These are phyloP conservation scores for Rattus norvegicus DNA, from an alignment of 2,113 vertebrate species.

Conservation along the genomic window DNA sequence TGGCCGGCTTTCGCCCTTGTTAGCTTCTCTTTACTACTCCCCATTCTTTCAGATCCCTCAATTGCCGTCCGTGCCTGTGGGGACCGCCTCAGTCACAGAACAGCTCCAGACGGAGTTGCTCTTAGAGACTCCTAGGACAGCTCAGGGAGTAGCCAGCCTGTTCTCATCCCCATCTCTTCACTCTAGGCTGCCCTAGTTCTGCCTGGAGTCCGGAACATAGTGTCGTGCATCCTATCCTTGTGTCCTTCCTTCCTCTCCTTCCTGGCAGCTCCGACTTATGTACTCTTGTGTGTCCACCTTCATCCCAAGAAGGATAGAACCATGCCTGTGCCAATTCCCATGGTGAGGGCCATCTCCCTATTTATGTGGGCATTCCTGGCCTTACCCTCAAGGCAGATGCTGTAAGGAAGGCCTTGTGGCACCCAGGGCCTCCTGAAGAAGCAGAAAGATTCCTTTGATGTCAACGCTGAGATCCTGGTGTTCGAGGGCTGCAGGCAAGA, in stretches of 20 bases:
- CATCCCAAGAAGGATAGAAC: background rate
- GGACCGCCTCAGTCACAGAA: background rate
- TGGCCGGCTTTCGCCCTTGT: background rate
- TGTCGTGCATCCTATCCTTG: too few species aligned
- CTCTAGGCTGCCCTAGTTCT: background rate
- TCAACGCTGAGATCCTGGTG: background rate
- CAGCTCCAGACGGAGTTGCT: background rate
- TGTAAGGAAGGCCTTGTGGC: background rate
- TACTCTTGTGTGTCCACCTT: background rate
- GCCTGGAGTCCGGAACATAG: background rate
- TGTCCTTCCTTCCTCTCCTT: background rate
- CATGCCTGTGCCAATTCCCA: background rate
- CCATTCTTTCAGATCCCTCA: background rate
- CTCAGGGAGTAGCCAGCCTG: background rate
- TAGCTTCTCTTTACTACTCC: background rate
- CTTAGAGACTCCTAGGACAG: background rate
- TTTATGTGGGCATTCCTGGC: background rate
- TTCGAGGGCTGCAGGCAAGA: background rate
- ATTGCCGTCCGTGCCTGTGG: accelerated
- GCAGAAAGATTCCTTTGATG: background rate
- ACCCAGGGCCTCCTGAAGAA: background rate
- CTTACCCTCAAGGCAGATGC: background rate
- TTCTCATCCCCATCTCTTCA: background rate
- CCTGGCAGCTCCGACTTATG: background rate
- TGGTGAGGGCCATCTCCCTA: background rate